Percentiles rank a stretch among this genome's conserved stretches.
Conservation (phyloP, 2,113 vertebrate genomes). For the Chionis minor region DNA sequence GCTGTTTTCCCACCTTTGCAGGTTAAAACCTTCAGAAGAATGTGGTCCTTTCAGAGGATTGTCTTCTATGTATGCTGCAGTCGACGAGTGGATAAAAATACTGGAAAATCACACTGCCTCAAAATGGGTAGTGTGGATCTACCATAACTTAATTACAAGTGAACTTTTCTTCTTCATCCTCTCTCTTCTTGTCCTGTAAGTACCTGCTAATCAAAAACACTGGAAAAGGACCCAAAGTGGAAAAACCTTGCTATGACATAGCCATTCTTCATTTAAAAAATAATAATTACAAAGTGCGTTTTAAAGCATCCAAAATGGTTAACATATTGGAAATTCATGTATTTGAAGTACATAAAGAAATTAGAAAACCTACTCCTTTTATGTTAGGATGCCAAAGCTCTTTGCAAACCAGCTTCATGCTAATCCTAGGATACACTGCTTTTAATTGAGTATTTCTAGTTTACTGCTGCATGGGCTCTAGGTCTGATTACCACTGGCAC, state of each 20-base stretch:
- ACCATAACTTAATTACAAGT: constrained; percentile 82
- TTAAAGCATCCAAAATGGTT: neutral
- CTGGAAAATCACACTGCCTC: constrained; percentile 43
- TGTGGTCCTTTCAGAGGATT: constrained; percentile 91
- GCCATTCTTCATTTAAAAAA: neutral
- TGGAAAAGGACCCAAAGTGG: neutral
- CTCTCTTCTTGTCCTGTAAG: constrained; percentile 84
- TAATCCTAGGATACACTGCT: neutral
- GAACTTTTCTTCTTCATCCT: constrained; percentile 90
- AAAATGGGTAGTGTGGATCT: constrained; percentile 87
- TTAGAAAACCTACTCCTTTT: neutral
- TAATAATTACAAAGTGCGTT: neutral
- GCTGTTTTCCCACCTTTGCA: constrained; percentile 39
- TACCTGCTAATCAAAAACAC: neutral
- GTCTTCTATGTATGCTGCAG: constrained; percentile 73
- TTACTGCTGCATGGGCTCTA: neutral
- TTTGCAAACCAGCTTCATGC: neutral
- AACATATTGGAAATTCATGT: neutral
- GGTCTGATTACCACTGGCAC: neutral
- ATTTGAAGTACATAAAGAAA: neutral
- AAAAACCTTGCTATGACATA: neutral
- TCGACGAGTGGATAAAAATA: constrained; percentile 78
- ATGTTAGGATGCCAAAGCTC: neutral
- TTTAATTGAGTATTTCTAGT: neutral
- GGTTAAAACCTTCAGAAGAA: constrained; percentile 82